Evolutionary conservation across 2,888 invertebrate species (phyloP).

Genomic region (Nysson spinosus): DNA sequence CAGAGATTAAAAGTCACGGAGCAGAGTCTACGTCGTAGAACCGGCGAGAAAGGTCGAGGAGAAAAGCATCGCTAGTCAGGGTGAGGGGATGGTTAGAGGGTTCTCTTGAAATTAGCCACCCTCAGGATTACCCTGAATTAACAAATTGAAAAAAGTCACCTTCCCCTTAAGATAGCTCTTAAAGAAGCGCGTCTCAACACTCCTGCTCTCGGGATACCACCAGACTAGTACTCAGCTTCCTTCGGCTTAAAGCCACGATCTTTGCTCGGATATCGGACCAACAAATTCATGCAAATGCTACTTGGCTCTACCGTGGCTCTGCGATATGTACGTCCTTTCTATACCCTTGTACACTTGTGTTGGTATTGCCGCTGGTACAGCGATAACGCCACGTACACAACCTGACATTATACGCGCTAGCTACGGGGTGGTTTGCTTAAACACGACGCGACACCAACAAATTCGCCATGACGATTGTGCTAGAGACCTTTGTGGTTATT

Average conservation of each 20-base stretch:
- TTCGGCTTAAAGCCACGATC: constrained; percentile 64
- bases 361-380: constrained; percentile 54
- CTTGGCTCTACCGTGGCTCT: constrained; percentile 59
- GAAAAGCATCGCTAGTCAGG: constrained; percentile 27
- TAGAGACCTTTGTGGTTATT: constrained; percentile 28
- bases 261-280: constrained; percentile 63
- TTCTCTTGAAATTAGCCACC: constrained; percentile 71
- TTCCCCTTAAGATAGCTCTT: constrained; percentile 57
- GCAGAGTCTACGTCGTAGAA: constrained; percentile 22
- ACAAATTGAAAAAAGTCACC: constrained; percentile 74
- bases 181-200: constrained; percentile 55
- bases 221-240: constrained; percentile 33
- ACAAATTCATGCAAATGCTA: constrained; percentile 73
- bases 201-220: constrained; percentile 18
- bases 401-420: constrained; percentile 53
- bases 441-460: constrained; percentile 46
- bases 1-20: constrained; percentile 67
- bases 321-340: constrained; percentile 53
- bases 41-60: constrained; percentile 36
- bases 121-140: constrained; percentile 73
- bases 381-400: constrained; percentile 59
- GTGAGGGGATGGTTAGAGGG: constrained; percentile 42
- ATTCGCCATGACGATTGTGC: constrained; percentile 50
- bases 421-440: constrained; percentile 54
- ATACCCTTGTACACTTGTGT: constrained; percentile 33